Percentiles rank a stretch among this genome's conserved stretches.
phyloP scores from a whole-genome alignment of 1,140 invertebrate genomes.

The Listronotus oregonensis region DNA sequence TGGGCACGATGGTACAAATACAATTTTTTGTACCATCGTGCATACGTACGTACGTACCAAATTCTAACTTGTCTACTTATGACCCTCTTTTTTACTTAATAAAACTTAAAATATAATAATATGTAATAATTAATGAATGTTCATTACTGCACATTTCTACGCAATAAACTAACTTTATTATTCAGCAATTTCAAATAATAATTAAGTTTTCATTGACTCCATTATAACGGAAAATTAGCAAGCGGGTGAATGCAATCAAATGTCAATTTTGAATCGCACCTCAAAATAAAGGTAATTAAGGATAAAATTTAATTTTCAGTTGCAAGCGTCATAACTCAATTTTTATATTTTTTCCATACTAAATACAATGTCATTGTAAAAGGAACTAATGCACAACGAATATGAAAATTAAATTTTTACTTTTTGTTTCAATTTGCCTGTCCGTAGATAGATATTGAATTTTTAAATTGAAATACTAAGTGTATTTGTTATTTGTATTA shows the following conservation, averaged over 20 bases:
- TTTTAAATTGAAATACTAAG: too few species aligned
- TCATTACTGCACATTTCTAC: constrained; percentile 8
- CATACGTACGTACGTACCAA: too few species aligned
- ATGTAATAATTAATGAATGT: background rate
- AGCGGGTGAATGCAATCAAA: constrained; percentile 26
- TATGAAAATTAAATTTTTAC: too few species aligned
- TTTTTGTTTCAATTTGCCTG: too few species aligned
- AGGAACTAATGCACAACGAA: background rate
- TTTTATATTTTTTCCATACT: constrained; percentile 14
- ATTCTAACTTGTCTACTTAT: too few species aligned
- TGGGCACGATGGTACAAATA: too few species aligned
- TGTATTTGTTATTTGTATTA: too few species aligned
- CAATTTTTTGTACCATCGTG: too few species aligned
- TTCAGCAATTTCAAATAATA: constrained; percentile 18
- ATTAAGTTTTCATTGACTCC: constrained; percentile 23
- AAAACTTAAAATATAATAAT: too few species aligned
- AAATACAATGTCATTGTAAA: constrained; percentile 5
- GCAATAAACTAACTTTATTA: constrained; percentile 12
- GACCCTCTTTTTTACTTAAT: too few species aligned
- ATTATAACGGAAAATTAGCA: constrained; percentile 28
- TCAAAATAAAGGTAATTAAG: constrained; percentile 32
- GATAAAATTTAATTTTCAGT: constrained; percentile 19
- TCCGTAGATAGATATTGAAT: too few species aligned
- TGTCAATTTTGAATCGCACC: constrained; percentile 30
- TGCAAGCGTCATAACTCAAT: constrained; percentile 17